Base-by-base conservation (phyloP, 2,113 vertebrate species). In the Archilochus colubris region DNA sequence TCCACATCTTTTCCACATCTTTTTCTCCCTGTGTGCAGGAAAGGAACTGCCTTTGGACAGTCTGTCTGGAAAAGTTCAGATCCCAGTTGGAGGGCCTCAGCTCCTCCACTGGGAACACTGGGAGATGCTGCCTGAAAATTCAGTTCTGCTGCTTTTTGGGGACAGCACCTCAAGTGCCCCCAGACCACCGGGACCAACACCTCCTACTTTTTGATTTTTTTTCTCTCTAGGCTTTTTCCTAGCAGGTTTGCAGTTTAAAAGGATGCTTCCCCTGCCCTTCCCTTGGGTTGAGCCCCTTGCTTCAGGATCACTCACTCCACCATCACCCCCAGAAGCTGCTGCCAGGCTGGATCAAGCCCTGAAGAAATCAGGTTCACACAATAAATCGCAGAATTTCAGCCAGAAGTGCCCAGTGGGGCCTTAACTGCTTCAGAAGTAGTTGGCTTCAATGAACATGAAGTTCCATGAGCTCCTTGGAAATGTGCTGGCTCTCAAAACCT, bases 131-230 rank as follows among this genome's bases (percentile, higher is more conserved):
- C 6, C 1, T 9, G 44, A 36, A 57, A 67, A 83, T 53, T 7
- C 24, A n/a, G 10, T 73, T 54, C 22, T 27, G 30, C 43, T n/a
- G 70, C 51, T 70, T 30, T 82, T 66, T 62, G 3, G 31, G 16
- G 27, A 57, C 51, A 62, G 64, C 22, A 46, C 14, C 73, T 38
- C 2, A 1, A n/a, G 38, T 4, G 48, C 25, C 3, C 17, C 31
- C 1, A 11, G 21, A 13, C 50, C 27, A 3, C 5, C 0, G 3
- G 58, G 19, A 67, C 22, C 31, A 13, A 6, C 8, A 7, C 38
- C 28, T 19, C 0, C 2, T 20, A 18, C 12, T n/a, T 54, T 23
- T 89, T 46, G 27, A 19, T 31, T 44, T 31, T 20, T 54, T 23
- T 89, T 46, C 27, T 23, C 31, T 44, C 36, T 19, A 3, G 25